Evolutionary conservation across 2,888 invertebrate genomes (phyloP).

Genomic region (Crioceris asparagi): DNA sequence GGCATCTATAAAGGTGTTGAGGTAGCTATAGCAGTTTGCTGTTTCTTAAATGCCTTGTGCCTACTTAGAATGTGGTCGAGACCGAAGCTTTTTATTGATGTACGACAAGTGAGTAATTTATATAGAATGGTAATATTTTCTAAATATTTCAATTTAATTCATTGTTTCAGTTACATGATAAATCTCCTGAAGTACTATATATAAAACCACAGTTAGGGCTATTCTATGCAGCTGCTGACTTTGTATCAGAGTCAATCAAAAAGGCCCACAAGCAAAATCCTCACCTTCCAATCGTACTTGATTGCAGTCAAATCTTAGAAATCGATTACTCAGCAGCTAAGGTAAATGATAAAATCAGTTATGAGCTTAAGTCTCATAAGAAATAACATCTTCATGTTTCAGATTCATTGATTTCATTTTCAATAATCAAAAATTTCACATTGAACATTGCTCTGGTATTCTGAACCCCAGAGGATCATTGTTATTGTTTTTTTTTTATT

Average conservation of each 20-base stretch:
- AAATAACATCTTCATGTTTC: background rate
- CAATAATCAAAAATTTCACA: too few relatives aligned
- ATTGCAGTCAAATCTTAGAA: constrained; percentile 52
- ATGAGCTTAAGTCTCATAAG: background rate
- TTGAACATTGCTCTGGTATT: too few relatives aligned
- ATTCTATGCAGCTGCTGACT: constrained; percentile 61
- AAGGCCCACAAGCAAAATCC: constrained; percentile 37
- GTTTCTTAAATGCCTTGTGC: constrained; percentile 50
- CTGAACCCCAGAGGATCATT: too few relatives aligned
- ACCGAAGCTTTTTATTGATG: constrained; percentile 38
- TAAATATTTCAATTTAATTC: constrained; percentile 2
- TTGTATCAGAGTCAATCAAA: constrained; percentile 46
- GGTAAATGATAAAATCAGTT: constrained; percentile 30
- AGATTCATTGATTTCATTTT: too few relatives aligned
- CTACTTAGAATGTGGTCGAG: constrained; percentile 58
- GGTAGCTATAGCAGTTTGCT: constrained; percentile 66
- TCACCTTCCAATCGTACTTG: constrained; percentile 48
- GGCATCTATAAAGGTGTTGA: constrained; percentile 65
- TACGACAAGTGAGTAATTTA: constrained; percentile 22
- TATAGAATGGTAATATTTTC: background rate
- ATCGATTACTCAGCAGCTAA: constrained; percentile 59
- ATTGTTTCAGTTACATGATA: constrained; percentile 5
- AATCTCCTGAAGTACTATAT: constrained; percentile 39
- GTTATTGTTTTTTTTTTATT: constrained; percentile 17
- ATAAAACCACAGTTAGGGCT: constrained; percentile 56